Percentiles rank a stretch among this genome's conserved stretches.
phyloP scores from a whole-genome alignment of 2,888 invertebrate species.

The Lasioglossum vierecki region DNA sequence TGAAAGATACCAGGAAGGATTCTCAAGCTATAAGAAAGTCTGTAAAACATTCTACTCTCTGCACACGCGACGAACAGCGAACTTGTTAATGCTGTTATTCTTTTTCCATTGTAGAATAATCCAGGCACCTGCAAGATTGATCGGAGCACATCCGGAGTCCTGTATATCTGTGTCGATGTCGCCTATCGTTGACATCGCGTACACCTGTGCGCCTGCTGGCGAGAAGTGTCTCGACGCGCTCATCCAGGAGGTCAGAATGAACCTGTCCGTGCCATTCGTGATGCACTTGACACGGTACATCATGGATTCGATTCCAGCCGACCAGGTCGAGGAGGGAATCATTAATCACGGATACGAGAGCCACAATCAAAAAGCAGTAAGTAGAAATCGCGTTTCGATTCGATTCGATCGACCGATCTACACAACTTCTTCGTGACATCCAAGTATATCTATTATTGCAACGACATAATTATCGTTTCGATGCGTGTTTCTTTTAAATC shows the following conservation, averaged over 20 bases:
- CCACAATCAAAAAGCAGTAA: slow-evolving; percentile 83
- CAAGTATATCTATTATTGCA: neutral
- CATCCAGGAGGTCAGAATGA: slow-evolving; percentile 89
- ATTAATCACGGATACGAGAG: slow-evolving; percentile 90
- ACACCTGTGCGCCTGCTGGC: slow-evolving; percentile 87
- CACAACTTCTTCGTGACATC: neutral
- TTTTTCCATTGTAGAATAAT: slow-evolving; percentile 86
- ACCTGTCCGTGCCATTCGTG: slow-evolving; percentile 90
- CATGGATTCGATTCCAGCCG: slow-evolving; percentile 87
- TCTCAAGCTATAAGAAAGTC: slow-evolving; percentile 87
- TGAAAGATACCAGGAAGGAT: slow-evolving; percentile 91
- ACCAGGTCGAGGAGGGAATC: slow-evolving; percentile 87
- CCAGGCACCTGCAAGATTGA: slow-evolving; percentile 87
- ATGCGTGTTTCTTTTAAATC: slow-evolving; percentile 57
- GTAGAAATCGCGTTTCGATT: slow-evolving; percentile 18
- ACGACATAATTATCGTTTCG: slow-evolving; percentile 17
- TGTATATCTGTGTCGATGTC: slow-evolving; percentile 88
- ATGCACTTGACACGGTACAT: slow-evolving; percentile 87
- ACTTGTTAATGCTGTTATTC: neutral
- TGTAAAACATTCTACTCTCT: slow-evolving; percentile 12
- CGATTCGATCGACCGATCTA: neutral
- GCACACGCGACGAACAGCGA: neutral
- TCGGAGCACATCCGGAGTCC: slow-evolving; percentile 85
- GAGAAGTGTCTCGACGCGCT: slow-evolving; percentile 89
- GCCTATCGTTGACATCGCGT: slow-evolving; percentile 89